A percentile compares a stretch with the other conserved stretches of the same genome.
phyloP scores from a whole-genome alignment of 1,140 invertebrate genomes.

The Diorhabda carinulata region DNA sequence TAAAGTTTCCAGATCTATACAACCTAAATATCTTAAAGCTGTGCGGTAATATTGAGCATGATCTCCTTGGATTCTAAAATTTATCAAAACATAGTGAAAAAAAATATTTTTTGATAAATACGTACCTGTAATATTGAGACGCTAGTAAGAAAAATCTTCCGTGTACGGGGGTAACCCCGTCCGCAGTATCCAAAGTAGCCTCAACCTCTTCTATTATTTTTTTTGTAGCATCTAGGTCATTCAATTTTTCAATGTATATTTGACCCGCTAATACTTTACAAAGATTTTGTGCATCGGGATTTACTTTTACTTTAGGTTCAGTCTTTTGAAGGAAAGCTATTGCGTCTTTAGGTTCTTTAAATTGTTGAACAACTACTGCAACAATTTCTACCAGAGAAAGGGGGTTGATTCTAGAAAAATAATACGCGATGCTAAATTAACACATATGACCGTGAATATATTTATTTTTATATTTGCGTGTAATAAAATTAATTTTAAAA shows the following conservation, averaged over 20 bases:
- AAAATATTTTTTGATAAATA: neutral
- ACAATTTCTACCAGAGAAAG: constrained; percentile 87
- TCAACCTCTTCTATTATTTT: constrained; percentile 89
- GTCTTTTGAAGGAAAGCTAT: constrained; percentile 82
- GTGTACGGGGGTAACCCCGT: constrained; percentile 91
- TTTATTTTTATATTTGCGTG: too few relatives aligned
- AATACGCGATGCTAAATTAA: too few relatives aligned
- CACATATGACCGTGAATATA: too few relatives aligned
- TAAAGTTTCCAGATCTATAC: constrained; percentile 72
- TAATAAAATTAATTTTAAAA: too few relatives aligned
- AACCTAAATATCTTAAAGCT: constrained; percentile 92
- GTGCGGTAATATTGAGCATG: constrained; percentile 93
- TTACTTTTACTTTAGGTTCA: constrained; percentile 83
- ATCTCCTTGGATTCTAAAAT: constrained; percentile 69
- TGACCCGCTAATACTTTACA: constrained; percentile 84
- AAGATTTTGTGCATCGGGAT: constrained; percentile 79
- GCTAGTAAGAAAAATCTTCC: constrained; percentile 92
- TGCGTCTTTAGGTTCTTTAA: constrained; percentile 74
- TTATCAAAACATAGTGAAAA: neutral
- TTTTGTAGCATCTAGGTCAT: constrained; percentile 79
- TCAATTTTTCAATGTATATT: constrained; percentile 75
- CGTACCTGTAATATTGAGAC: constrained; percentile 77
- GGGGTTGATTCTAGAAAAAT: constrained; percentile 80
- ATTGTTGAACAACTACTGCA: constrained; percentile 75
- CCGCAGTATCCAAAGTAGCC: constrained; percentile 78